A percentile compares a stretch with the other conserved stretches of the same genome.
Conservation (phyloP, 2,888 invertebrate genomes). For the Cancer borealis region DNA sequence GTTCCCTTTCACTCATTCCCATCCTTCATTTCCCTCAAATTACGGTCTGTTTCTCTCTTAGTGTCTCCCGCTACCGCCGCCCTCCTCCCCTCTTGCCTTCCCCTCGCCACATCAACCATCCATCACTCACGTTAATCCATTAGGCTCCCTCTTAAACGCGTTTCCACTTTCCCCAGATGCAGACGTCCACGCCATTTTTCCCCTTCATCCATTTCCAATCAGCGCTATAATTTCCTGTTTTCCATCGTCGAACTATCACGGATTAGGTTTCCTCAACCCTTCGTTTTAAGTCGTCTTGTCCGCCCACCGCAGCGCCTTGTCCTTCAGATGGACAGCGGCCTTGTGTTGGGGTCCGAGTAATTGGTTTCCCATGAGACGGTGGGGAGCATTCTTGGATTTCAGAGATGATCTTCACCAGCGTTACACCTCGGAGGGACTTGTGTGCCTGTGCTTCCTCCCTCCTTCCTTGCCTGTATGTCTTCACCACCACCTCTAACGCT, state of each 20-base stretch:
- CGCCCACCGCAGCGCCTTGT: background rate
- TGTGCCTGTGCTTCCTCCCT: background rate
- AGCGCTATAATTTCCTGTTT: background rate
- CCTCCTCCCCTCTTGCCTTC: constrained; percentile 2
- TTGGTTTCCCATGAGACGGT: background rate
- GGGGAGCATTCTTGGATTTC: background rate
- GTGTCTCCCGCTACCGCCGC: background rate
- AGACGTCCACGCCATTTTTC: background rate
- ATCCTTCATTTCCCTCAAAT: constrained; percentile 2
- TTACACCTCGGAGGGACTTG: background rate
- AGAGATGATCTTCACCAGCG: background rate
- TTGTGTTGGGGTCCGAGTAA: constrained; percentile 12
- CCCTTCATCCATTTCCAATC: constrained; percentile 52
- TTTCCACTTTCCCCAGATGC: constrained; percentile 28
- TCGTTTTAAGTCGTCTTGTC: background rate
- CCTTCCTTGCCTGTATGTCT: background rate
- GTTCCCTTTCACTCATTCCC: constrained; percentile 18
- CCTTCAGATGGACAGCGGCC: background rate
- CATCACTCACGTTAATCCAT: constrained; percentile 52
- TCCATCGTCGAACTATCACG: background rate
- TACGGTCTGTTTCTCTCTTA: background rate
- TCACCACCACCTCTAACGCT: background rate
- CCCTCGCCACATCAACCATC: constrained; percentile 31
- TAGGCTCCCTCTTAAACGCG: constrained; percentile 56
- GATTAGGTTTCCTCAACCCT: background rate